A percentile compares a stretch with the other conserved stretches of the same genome.
phyloP scores from a whole-genome alignment of 53 echinoderm and acorn worm species.

The Henricia sp. region DNA sequence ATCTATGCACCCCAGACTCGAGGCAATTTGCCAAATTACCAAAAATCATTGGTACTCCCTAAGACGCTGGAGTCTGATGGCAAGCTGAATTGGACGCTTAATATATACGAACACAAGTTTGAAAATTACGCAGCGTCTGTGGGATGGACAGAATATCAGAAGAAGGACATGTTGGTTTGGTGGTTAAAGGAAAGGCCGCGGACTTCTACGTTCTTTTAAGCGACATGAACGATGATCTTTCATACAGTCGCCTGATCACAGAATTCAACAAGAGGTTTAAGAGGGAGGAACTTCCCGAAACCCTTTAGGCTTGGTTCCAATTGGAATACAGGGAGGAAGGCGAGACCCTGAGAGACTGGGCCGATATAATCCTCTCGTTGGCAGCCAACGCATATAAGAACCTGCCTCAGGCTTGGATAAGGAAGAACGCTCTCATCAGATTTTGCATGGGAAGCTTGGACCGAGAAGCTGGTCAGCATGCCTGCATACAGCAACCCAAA shows the following conservation, averaged over 20 bases:
- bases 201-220: conserved; percentile 19
- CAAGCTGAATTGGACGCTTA: too few species aligned
- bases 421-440: conserved; percentile 9
- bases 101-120: too few species aligned
- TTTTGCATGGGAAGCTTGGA: too few species aligned
- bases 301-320: conserved; percentile 21
- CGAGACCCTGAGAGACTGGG: conserved; percentile 24
- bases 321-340: conserved; percentile 2
- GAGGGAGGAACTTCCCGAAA: conserved; percentile 26
- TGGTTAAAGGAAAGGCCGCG: conserved; percentile 16
- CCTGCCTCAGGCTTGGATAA: conserved; percentile 22
- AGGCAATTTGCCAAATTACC: too few species aligned
- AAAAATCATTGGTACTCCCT: too few species aligned
- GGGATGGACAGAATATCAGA: too few species aligned
- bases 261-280: conserved; percentile 34
- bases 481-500: too few species aligned
- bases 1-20: too few species aligned
- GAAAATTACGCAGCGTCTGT: too few species aligned
- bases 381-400: conserved; percentile 21
- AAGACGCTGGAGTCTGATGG: too few species aligned
- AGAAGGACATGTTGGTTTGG: conserved; percentile 2
- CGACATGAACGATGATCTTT: conserved; percentile 8
- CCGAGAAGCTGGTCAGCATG: too few species aligned
- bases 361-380: conserved; percentile 4
- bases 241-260: conserved; percentile 16